Base-by-base conservation (phyloP, 2,888 invertebrate species). In the Galerucella nymphaeae region DNA sequence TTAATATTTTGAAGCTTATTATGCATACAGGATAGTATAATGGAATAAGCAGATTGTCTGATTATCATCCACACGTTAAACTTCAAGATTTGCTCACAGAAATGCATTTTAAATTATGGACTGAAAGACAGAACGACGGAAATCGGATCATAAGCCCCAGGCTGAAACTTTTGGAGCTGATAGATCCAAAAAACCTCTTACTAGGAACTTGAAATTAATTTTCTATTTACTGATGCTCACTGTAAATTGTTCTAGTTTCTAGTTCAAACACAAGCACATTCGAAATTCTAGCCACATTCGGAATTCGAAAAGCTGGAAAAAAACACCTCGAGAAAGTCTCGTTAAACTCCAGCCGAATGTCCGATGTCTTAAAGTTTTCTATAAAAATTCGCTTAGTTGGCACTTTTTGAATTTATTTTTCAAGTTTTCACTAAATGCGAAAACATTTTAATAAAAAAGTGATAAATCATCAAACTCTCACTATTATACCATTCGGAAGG, bases 361-460 rank as follows among this genome's bases (percentile, higher is more conserved):
- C 45, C 63, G 58, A 48, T 64, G 42, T 61, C 61, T 20, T 30
- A 59, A 71, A 71, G 57, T 72, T 67, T 18, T 38, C 45, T 23
- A 67, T 57, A 67, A 67, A 71, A 67, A 67, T 57, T 63, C 63
- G 63, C 57, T 63, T 58, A 68, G 62, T 64, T 72, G 69, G 69
- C 69, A 66, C 65, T 69, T 61, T 61, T 59, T 20, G 62, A 62
- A 73, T 73, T 70, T 73, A 73, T 73, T 73, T 71, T 73, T 70
- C 50, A 73, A 72, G 66, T 75, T 71, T 70, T 66, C 72, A 53
- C 65, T 69, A 71, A 73, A 62, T 70, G 69, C 55, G 66, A 66
- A 75, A 66, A 73, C 65, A 76, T 76, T 72, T 73, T 71, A 66
- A 66, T 72, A 70, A 71, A 70, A 68, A 73, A 66, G 59, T 66